Percentiles rank a stretch among this genome's conserved stretches.
phyloP scores from a whole-genome alignment of 2,888 invertebrate genomes.

The Ramazzottius varieornatus region DNA sequence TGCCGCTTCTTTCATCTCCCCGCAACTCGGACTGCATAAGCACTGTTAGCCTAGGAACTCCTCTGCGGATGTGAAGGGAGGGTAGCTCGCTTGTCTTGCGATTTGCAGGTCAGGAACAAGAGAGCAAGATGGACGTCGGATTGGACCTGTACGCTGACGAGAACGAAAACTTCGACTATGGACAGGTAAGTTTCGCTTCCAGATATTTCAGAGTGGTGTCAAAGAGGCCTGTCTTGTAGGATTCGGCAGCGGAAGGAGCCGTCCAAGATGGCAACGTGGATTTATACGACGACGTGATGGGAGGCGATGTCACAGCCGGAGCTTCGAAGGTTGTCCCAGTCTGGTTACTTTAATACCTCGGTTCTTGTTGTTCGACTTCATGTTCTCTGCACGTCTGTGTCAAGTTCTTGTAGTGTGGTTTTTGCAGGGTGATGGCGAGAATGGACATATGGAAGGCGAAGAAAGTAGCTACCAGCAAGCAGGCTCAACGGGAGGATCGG shows the following conservation, averaged over 20 bases:
- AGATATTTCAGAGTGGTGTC: background rate
- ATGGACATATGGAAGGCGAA: background rate
- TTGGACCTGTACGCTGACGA: background rate
- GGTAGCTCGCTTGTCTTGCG: too few species aligned
- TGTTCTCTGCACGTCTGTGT: too few species aligned
- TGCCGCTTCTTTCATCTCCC: too few species aligned
- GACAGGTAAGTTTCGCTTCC: background rate
- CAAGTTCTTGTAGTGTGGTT: too few species aligned
- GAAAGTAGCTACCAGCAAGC: background rate
- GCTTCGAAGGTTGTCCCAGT: background rate
- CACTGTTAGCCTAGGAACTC: too few species aligned
- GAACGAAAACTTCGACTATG: background rate
- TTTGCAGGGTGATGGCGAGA: too few species aligned
- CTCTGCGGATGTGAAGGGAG: too few species aligned
- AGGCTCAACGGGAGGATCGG: background rate
- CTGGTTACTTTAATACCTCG: too few species aligned
- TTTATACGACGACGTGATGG: background rate
- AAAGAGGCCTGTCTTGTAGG: background rate
- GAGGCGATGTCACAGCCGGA: background rate
- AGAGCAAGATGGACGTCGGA: background rate
- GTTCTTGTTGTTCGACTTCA: too few species aligned
- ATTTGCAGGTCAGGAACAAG: background rate
- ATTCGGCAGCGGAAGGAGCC: background rate
- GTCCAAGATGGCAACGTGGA: background rate
- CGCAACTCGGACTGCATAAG: too few species aligned